Base-by-base conservation (phyloP, 1,140 invertebrate genomes). In the Whitmania pigra region DNA sequence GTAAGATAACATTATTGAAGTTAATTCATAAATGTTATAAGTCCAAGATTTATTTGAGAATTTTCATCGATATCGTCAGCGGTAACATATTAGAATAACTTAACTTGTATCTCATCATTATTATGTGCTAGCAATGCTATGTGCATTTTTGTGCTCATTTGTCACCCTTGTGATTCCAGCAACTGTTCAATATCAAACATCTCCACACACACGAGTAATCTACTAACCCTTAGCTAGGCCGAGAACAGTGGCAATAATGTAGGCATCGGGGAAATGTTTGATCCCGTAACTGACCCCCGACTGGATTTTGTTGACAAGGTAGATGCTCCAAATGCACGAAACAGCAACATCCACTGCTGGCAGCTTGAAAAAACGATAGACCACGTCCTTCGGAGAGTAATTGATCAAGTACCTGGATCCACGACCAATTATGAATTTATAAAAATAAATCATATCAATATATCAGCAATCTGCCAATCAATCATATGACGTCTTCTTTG, bases 301-400 rank as follows among this genome's bases (percentile, higher is more conserved):
- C 80, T 96, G 93, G 25, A 99, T 91, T 82, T 99, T 99, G 85
- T 97, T 96, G 79, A 92, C 93, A 76, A 94, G 88, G 76, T 84
- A 84, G 60, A 96, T 90, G 85, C 99, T 96, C 83, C 99, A 99
- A 88, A 98, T 90, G 36, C 91, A 88, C 49, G 90, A 87, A 53
- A 95, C 89, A 0, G 90, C 86, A 67, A 98, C 84, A 85, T 98
- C 98, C 2, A 97, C 86, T 3, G 96, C 95, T 75, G 97, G 83
- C 82, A 98, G 94, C 83, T 97, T 97, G 29, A 88, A 89, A 74
- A 96, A 82, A 83, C 97, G 97, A 82, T 97, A 99, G 1, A 93
- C 92, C 75, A 97, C 86, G 80, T 99, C 96, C 82, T 97, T 96
- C 0, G 96, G 96, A 49, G 91, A 97, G 83, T 99, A 99, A 84